Conservation (phyloP, 2,888 invertebrate genomes). For the Caenorhabditis japonica region DNA sequence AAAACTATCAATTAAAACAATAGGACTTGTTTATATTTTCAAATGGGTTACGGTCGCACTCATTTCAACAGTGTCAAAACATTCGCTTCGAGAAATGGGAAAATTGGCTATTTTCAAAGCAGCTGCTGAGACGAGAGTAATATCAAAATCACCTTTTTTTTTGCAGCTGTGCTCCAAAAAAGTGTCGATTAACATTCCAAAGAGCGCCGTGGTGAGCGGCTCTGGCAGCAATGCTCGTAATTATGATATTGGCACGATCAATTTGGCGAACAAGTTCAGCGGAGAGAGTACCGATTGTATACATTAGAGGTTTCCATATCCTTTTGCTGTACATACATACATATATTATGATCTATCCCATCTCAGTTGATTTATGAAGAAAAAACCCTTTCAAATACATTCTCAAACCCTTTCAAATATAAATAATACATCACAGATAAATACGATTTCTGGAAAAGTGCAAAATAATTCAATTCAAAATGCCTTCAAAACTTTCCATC, state of each 20-base stretch:
- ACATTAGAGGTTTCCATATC: slow-evolving; percentile 28
- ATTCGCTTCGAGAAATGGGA: neutral
- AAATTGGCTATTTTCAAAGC: slow-evolving; percentile 1
- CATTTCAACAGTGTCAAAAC: no score
- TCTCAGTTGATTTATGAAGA: no score
- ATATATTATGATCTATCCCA: no score
- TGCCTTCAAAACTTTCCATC: slow-evolving; percentile 1
- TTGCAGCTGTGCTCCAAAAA: slow-evolving; percentile 50
- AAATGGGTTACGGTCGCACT: no score
- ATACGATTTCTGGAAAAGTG: no score
- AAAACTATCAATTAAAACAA: neutral
- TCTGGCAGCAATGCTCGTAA: slow-evolving; percentile 12
- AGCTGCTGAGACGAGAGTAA: no score
- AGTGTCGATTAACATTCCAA: slow-evolving; percentile 45
- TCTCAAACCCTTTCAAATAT: no score
- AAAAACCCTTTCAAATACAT: no score
- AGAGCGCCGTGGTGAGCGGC: slow-evolving; percentile 28
- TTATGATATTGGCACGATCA: slow-evolving; percentile 49
- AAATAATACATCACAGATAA: no score
- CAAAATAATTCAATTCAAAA: neutral
- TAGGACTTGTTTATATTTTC: no score
- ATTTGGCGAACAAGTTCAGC: slow-evolving; percentile 32
- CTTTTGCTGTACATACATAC: no score
- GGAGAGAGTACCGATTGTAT: slow-evolving; percentile 48
- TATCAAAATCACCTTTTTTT: slow-evolving; percentile 1